Evolutionary conservation across 37 sponge, comb jelly and placozoan species (phyloP), one percentile per base, ranked within the genome.

Genomic region (Halisarca cf. caerulea): DNA sequence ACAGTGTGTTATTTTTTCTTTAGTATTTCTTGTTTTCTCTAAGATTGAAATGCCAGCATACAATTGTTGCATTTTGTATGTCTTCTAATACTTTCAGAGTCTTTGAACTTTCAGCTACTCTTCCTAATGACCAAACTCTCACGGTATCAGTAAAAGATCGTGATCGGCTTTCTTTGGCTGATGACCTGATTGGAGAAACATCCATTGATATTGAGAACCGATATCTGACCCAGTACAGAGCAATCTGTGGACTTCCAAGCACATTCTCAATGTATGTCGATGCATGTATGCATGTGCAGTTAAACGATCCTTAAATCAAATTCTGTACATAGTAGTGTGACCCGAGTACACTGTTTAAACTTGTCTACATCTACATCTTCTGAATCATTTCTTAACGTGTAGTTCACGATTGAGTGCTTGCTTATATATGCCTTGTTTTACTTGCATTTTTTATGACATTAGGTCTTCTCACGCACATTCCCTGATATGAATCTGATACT

Each of bases 171-270:
- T 15, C 62, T 20, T 70, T 81, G 27, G 85, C 81, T 30, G 90
- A 89, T 59, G 90, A 89, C 54, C 82, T 89, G 60, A 89, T 89
- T 20, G 90, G 90, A 25, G 80, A 89, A 60, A 89, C 90, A 5
- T 34, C 44, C 15, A 80, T 89, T 24, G 90, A 89, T 39, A 58
- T 89, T 37, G 90, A 89, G 58, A 84, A 89, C 78, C 79, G 90
- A 51, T 89, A 69, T 66, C 84, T 89, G 7, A 81, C 64, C 62
- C 58, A 74, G 39, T 44, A 47, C 38, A 54, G 85, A 60, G 90
- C 84, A 8, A 79, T 66, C 32, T 89, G 90, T 84, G 90, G 90
- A 4, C 71, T 89, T 17, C 90, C 90, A 21, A 85, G 84, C 44
- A 44, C 58, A 36, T 89, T 82, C 80, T 84, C 66, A 61, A 37